Conservation (phyloP, 2,797 vertebrate species). For the Channa striata region DNA sequence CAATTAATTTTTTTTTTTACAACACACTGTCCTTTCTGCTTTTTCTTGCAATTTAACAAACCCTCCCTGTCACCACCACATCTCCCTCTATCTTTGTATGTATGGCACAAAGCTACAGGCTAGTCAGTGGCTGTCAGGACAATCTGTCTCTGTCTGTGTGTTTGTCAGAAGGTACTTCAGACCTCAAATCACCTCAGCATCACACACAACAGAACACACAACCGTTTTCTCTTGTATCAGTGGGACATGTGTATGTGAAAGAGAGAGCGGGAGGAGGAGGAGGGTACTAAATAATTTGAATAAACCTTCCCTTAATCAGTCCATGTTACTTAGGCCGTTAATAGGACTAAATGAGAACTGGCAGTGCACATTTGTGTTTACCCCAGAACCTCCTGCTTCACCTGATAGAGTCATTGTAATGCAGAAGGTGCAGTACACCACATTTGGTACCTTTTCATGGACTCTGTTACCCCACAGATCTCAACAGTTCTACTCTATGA, state of each 20-base stretch:
- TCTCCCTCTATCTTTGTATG: background rate
- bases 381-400: slow-evolving; percentile 17
- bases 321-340: slow-evolving; percentile 46
- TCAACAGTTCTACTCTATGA: slow-evolving; percentile 27
- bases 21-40: background rate
- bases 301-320: slow-evolving; percentile 39
- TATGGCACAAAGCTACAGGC: slow-evolving; percentile 19
- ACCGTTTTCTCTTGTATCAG: slow-evolving; percentile 26
- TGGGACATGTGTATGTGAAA: background rate
- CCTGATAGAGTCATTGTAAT: slow-evolving; percentile 66
- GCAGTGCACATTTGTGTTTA: slow-evolving; percentile 50
- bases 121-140: slow-evolving; percentile 37
- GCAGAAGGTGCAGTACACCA: slow-evolving; percentile 33
- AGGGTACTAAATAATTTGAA: slow-evolving; percentile 31
- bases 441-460: slow-evolving; percentile 23
- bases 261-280: background rate
- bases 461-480: slow-evolving; percentile 17
- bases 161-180: slow-evolving; percentile 42
- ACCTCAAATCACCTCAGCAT: slow-evolving; percentile 21
- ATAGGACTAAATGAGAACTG: slow-evolving; percentile 58
- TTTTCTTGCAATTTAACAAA: background rate
- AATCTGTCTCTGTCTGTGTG: slow-evolving; percentile 40
- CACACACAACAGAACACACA: slow-evolving; percentile 43
- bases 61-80: background rate
- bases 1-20: background rate